A percentile compares a stretch with the other conserved stretches of the same genome.
phyloP scores from a whole-genome alignment of 2,888 invertebrate genomes.

The Drosophila colorata region DNA sequence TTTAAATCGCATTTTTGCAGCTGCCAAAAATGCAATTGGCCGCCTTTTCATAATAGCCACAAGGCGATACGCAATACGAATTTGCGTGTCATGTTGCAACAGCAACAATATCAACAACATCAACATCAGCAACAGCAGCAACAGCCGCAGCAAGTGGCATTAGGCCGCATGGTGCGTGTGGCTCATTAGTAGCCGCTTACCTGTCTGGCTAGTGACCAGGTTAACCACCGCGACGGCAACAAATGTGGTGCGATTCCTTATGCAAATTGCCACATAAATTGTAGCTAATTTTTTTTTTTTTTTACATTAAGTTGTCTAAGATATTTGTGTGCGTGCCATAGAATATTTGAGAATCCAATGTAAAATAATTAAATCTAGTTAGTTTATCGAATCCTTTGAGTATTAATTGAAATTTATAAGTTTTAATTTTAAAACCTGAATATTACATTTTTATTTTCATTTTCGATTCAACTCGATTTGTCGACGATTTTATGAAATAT shows the following conservation, averaged over 20 bases:
- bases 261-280: constrained; percentile 42
- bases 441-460: too few species aligned
- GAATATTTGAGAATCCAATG: too few species aligned
- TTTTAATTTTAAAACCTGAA: too few species aligned
- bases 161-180: constrained; percentile 22
- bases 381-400: too few species aligned
- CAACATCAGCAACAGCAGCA: neutral
- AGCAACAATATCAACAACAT: neutral
- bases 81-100: constrained; percentile 19
- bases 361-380: too few species aligned
- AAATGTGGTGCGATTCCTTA: constrained; percentile 23
- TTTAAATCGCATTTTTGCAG: constrained; percentile 18
- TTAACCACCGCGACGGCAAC: constrained; percentile 9
- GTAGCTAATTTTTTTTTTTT: neutral
- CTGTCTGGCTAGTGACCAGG: neutral
- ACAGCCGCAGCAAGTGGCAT: constrained; percentile 8
- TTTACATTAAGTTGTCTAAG: constrained; percentile 3
- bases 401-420: too few species aligned
- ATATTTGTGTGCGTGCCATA: neutral
- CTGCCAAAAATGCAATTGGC: constrained; percentile 40
- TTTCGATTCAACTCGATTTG: too few species aligned
- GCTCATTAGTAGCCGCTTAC: constrained; percentile 6
- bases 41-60: constrained; percentile 9
- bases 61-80: constrained; percentile 19
- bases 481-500: too few species aligned